Conservation (phyloP, 2,113 vertebrate genomes). For the Limnothrissa miodon region DNA sequence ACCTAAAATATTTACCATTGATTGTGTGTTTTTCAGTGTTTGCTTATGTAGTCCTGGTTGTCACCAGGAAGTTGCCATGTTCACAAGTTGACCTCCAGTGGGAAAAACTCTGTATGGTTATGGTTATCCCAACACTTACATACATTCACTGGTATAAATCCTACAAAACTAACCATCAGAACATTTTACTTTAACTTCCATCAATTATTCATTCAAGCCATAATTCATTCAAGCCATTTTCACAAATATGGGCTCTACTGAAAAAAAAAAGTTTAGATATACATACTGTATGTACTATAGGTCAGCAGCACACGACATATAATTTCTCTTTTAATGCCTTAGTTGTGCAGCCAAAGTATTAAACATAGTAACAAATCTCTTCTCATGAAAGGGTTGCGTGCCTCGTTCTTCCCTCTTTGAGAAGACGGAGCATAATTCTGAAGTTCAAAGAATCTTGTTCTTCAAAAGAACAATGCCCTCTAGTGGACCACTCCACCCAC, state of each 20-base stretch:
- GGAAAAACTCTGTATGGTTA: background rate
- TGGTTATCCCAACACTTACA: background rate
- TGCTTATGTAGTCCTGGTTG: background rate
- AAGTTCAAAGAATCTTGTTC: background rate
- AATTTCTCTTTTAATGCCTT: background rate
- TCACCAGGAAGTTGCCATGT: background rate
- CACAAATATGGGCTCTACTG: background rate
- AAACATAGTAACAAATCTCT: background rate
- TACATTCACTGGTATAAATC: background rate
- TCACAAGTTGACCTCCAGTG: background rate
- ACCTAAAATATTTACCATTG: background rate
- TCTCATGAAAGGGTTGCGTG: background rate
- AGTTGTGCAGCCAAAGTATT: background rate
- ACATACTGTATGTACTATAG: background rate
- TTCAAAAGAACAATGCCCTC: background rate
- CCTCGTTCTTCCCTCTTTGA: background rate
- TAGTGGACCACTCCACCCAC: background rate
- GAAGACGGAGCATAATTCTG: background rate
- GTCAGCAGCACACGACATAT: background rate
- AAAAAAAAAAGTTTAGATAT: background rate
- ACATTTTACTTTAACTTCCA: background rate
- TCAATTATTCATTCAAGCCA: background rate
- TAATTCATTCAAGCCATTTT: constrained; percentile 1
- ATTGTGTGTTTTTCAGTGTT: background rate
- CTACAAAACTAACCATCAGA: constrained; percentile 1